Base-by-base conservation (phyloP, 2,797 vertebrate species). In the Petrocephalus schoutedeni region DNA sequence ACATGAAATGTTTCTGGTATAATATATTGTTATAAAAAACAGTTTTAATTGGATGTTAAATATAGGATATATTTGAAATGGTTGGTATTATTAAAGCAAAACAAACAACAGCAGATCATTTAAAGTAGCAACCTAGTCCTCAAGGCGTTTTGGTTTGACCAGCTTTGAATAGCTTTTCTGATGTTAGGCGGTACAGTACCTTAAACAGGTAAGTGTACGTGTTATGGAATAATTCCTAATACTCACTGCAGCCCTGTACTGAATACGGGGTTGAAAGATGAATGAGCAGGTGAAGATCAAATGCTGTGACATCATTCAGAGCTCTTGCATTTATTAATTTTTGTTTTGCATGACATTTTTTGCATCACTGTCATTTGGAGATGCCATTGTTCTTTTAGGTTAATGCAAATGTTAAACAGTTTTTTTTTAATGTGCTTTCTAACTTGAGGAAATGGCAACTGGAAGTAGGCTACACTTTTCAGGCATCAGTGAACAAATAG, bases 401-500 rank as follows among this genome's bases (percentile, higher is more conserved):
- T 83, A 74, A 59, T 87, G 88, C 51, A 36, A 49, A 85, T 87
- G 83, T 87, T 87, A 90, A 91, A 91, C 87, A 89, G 87, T 86
- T 3, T 87, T 92, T 89, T 28, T 28, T 28, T n/a, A n/a, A 90
- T 51, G 87, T 87, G 67, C 85, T 86, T 45, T 90, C 85, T 85
- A 80, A 90, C 88, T 85, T 88, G 9, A 80, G 77, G 4, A 0
- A 21, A 85, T 12, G 53, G 32, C 16, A 36, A n/a, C 16, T 32
- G 1, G 57, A 45, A 16, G 19, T 41, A 28, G 59, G 8, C 8
- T 10, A n/a, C 84, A 88, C 71, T 88, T 86, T 87, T 90, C 91
- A 87, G 88, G 88, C 90, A 91, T 89, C 87, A 88, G 89, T 90
- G 88, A 87, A 82, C 71, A 36, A 86, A 74, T 64, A 58, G 61